phyloP scores from a whole-genome alignment of 2,797 vertebrate species.

The Limnodromus scolopaceus region DNA sequence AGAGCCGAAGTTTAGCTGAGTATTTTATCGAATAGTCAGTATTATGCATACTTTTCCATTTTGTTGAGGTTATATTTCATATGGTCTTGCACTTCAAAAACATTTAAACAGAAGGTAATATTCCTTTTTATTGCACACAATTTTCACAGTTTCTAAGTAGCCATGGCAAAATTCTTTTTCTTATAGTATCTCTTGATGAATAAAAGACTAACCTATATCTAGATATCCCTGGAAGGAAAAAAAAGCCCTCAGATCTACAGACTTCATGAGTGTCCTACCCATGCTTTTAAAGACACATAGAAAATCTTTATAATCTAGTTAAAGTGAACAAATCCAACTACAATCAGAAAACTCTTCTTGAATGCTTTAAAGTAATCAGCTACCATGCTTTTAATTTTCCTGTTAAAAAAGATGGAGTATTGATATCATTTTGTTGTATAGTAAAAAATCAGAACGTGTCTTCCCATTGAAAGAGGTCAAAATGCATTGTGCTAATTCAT shows the following conservation, averaged over 20 bases:
- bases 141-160: background rate
- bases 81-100: background rate
- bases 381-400: background rate
- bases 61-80: background rate
- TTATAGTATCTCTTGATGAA: background rate
- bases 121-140: background rate
- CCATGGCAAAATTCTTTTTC: background rate
- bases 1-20: background rate
- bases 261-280: background rate
- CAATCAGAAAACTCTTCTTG: background rate
- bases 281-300: background rate
- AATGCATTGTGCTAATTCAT: background rate
- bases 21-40: background rate
- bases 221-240: background rate
- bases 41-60: background rate
- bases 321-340: background rate
- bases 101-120: background rate
- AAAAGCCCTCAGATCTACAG: background rate
- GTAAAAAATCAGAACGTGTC: background rate
- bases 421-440: background rate
- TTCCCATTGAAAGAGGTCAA: background rate
- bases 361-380: background rate
- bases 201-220: background rate
- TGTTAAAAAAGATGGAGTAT: background rate
- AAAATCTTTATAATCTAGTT: background rate